Conservation (phyloP, 1,140 invertebrate species). For the Hylyphantes graminicola region DNA sequence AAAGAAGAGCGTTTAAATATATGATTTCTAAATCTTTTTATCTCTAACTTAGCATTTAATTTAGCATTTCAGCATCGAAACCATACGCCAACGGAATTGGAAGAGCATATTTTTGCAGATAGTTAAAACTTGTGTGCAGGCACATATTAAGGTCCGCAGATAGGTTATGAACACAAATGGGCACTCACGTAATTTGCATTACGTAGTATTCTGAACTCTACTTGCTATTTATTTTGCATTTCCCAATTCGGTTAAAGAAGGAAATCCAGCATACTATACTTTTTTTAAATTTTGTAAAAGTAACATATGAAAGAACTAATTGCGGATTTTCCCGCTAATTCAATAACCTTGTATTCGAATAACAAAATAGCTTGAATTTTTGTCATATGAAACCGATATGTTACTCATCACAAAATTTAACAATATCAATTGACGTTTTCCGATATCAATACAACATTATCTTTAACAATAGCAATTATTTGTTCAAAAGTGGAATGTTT, state of each 20-base stretch:
- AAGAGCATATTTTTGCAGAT: not conserved
- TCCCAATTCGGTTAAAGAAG: not conserved
- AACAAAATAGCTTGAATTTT: conserved; percentile 1
- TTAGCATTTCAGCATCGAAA: not conserved
- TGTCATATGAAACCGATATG: not conserved
- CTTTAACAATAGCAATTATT: not conserved
- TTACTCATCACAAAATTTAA: conserved; percentile 12
- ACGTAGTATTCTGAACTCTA: not conserved
- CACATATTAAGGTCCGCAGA: conserved; percentile 5
- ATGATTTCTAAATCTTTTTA: not conserved
- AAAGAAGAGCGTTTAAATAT: not conserved
- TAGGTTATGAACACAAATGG: conserved; percentile 36
- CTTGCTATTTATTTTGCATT: not conserved
- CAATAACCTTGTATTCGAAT: not conserved
- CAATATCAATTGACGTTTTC: not conserved
- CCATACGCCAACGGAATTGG: not conserved
- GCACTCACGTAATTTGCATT: not conserved
- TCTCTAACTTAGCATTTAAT: not conserved
- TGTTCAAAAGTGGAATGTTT: too few relatives aligned
- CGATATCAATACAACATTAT: not conserved
- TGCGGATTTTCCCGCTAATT: not conserved
- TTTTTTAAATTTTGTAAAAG: not conserved
- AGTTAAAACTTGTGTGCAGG: not conserved
- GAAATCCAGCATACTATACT: not conserved
- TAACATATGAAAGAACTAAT: not conserved